These are phyloP conservation scores for Drosophila barbarae DNA, from an alignment of 2,888 invertebrate species.

Conservation along the genomic window DNA sequence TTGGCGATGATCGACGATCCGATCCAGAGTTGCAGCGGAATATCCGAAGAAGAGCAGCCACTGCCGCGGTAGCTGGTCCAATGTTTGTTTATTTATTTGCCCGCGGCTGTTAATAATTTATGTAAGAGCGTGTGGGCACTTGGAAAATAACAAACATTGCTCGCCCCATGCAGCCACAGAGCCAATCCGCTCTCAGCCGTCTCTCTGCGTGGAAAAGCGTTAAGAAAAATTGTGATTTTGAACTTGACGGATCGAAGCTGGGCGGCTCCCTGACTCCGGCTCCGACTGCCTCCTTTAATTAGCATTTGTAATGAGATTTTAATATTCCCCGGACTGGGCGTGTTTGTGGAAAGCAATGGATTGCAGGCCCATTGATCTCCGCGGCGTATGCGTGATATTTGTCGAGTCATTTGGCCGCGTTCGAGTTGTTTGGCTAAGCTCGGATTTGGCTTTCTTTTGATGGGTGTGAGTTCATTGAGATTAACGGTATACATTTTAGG, in stretches of 20 bases:
- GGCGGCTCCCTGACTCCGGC: constrained; percentile 18
- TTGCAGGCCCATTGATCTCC: constrained; percentile 34
- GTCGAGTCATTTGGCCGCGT: constrained; percentile 36
- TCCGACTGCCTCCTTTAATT: constrained; percentile 51
- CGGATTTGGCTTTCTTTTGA: constrained; percentile 32
- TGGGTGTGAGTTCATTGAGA: constrained; percentile 10
- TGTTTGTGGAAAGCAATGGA: constrained; percentile 61
- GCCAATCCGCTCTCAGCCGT: constrained; percentile 3
- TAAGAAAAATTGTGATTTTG: constrained; percentile 37
- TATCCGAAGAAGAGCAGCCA: constrained; percentile 18
- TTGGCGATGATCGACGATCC: constrained; percentile 71
- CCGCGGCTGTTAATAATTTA: constrained; percentile 75
- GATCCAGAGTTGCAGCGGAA: constrained; percentile 43
- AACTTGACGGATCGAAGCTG: constrained; percentile 23
- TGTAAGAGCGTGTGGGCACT: constrained; percentile 75
- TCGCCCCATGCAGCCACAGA: constrained; percentile 22
- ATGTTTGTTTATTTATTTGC: constrained; percentile 74
- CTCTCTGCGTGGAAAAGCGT: constrained; percentile 38
- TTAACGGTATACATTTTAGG: constrained; percentile 22
- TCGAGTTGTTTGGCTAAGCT: constrained; percentile 25
- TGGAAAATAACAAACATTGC: constrained; percentile 70
- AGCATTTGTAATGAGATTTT: constrained; percentile 73
- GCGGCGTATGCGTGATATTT: constrained; percentile 65
- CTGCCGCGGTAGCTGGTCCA: constrained; percentile 29
- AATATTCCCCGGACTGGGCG: constrained; percentile 53